Base-by-base conservation (phyloP, 2,888 invertebrate species). In the Rotaria socialis region DNA sequence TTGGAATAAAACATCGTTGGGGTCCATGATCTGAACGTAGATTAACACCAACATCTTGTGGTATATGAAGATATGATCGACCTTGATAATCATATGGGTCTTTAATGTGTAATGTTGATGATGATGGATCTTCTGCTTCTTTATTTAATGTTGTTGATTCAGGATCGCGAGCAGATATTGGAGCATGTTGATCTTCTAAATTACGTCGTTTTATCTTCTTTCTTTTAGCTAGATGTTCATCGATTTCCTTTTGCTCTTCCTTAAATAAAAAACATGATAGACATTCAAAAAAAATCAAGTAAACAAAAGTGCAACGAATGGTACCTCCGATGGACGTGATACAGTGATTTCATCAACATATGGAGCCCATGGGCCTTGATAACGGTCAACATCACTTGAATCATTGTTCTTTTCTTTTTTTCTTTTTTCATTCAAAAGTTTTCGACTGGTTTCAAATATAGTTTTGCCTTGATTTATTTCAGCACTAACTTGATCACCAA, bases 301-400 rank as follows among this genome's bases (percentile, higher is more conserved):
- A 35, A 35, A 35, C 5, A 52, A 3, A 14, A 52, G 16, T 6
- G 89, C 86, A 27, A 22, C 3, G 16, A 47, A n/a, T 14, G 2
- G 47, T 93, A 80, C 93, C 87, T 96, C 96, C 87, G 94, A 94
- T 0, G 99, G 99, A 90, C 95, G 95, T 90, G 96, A 94, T 0
- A 96, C 93, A 86, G 95, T 94, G 89, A 94, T 93, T 91, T 99
- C 98, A 90, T 96, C 96, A 16, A 94, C 93, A 91, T 93, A 99
- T 86, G 95, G 95, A 87, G 96, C 98, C 99, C 99, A 99, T 0
- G 99, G 99, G 0, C 98, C 99, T 0, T 96, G 92, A 90, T 97
- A 99, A 0, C 97, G 97, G 75, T 95, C 96, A 43, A 99, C 93
- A 92, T 99, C 98, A 35, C 94, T 93, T 0, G 99, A 94, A 89